Base-by-base conservation (phyloP, 2,113 vertebrate species). In the Otus sunia region DNA sequence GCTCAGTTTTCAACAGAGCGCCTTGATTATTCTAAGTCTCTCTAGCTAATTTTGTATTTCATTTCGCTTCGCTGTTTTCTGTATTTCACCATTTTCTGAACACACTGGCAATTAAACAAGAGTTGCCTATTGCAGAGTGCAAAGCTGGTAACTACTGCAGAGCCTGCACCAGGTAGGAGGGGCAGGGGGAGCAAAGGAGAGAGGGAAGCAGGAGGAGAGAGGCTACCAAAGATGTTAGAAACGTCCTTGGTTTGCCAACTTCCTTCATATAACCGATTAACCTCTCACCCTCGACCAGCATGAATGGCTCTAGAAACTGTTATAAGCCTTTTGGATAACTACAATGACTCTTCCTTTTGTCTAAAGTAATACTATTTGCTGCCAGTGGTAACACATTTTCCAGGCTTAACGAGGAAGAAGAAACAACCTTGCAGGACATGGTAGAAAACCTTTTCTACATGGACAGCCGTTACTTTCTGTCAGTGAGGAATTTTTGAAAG, bases 121-220 rank as follows among this genome's bases (percentile, higher is more conserved):
- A 23, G 67, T 12, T 39, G 30, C 18, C 39, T 53, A 4, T 3
- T 25, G 27, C 8, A 37, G 39, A 29, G 5, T 12, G 49, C 22
- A 36, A 60, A n/a, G 82, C 32, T 13, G 43, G 6, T 26, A 34
- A 12, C 14, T 15, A 7, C 36, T 9, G 43, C 53, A 14, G 53
- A 12, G 45, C 39, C 55, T 1, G 3, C 32, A 43, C 43, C 0
- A 0, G 34, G 26, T 1, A 27, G n/a, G n/a, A 36, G 25, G 49
- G 39, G n/a, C 10, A 29, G 34, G 39, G 37, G 52, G 32, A 23
- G 37, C 0, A 1, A 37, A 26, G n/a, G 32, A 26, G 17, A 25
- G 25, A 37, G 47, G n/a, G 71, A 41, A 5, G 78, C 45, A 47
- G 77, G 60, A 34, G 71, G 49, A 49, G 72, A 32, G 30, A 27